A percentile compares a stretch with the other conserved stretches of the same genome.
Conservation (phyloP, 2,888 invertebrate species). For the Perizoma affinitatum region DNA sequence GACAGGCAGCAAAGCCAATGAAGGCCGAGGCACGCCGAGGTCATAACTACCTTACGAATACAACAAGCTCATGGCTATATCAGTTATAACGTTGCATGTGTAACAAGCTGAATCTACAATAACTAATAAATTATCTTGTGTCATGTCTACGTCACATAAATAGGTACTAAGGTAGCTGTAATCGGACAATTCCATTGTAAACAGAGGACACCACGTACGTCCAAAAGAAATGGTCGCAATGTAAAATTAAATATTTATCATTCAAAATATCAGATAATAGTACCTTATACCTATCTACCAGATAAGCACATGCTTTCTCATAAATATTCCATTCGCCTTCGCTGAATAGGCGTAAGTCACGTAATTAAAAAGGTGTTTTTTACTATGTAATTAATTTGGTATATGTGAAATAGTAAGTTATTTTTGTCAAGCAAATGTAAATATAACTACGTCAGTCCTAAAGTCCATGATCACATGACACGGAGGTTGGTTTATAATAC, state of each 20-base stretch:
- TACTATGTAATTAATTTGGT: not conserved
- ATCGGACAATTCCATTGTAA: too few species aligned
- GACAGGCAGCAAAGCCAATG: slow-evolving; percentile 9
- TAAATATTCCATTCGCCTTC: slow-evolving; percentile 23
- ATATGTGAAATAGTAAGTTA: slow-evolving; percentile 21
- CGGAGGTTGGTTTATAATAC: slow-evolving; percentile 4
- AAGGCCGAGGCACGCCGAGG: slow-evolving; percentile 15
- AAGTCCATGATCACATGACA: slow-evolving; percentile 23
- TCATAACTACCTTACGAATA: not conserved
- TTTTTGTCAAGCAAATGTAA: slow-evolving; percentile 12
- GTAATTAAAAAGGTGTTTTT: slow-evolving; percentile 10
- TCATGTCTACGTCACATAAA: not conserved
- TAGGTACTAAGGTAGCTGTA: not conserved
- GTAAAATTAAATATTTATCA: too few species aligned
- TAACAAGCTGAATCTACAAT: not conserved
- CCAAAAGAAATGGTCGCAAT: too few species aligned
- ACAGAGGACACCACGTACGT: too few species aligned
- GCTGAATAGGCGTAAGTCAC: slow-evolving; percentile 5
- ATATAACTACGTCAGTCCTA: slow-evolving; percentile 7
- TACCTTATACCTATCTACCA: not conserved
- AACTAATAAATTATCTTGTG: not conserved
- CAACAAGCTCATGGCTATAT: slow-evolving; percentile 15
- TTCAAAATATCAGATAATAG: too few species aligned
- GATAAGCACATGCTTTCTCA: slow-evolving; percentile 5
- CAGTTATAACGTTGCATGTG: not conserved